A percentile compares a stretch with the other conserved stretches of the same genome.
Evolutionary conservation across 2,888 invertebrate species (phyloP).

Genomic region (Cerceris ruficornis): DNA sequence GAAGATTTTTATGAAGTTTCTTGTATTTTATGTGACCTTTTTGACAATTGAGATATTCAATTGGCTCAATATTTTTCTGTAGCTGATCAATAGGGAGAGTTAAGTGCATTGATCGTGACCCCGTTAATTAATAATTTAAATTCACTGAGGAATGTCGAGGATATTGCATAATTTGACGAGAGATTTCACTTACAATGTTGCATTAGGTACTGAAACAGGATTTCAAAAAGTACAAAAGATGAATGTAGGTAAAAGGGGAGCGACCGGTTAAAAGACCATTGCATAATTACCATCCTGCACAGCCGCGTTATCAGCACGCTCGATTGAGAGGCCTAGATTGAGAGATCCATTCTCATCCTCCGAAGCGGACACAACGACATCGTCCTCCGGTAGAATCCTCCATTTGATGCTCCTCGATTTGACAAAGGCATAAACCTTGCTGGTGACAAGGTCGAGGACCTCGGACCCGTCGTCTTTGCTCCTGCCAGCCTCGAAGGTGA

Average conservation of each 20-base stretch:
- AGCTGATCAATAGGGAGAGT: no score
- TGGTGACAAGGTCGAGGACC: constrained; percentile 86
- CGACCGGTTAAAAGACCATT: not conserved
- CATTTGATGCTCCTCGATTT: constrained; percentile 90
- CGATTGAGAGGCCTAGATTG: constrained; percentile 88
- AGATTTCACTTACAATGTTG: no score
- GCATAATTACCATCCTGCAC: constrained; percentile 75
- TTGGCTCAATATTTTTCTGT: no score
- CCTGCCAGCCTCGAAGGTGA: constrained; percentile 85
- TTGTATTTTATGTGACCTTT: not conserved
- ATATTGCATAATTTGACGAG: no score
- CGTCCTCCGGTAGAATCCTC: constrained; percentile 90
- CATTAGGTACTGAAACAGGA: no score
- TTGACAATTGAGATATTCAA: no score
- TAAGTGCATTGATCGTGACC: no score
- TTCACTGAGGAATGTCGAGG: no score
- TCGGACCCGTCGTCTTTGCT: constrained; percentile 84
- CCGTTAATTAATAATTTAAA: no score
- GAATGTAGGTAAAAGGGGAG: not conserved
- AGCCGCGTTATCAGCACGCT: constrained; percentile 84
- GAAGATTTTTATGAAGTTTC: constrained; percentile 4
- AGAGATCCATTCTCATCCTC: constrained; percentile 87
- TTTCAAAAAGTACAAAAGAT: no score
- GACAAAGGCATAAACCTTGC: constrained; percentile 90
- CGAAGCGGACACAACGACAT: constrained; percentile 89